phyloP scores from a whole-genome alignment of 2,797 vertebrate species.

The Enteromius unitaeniatus region DNA sequence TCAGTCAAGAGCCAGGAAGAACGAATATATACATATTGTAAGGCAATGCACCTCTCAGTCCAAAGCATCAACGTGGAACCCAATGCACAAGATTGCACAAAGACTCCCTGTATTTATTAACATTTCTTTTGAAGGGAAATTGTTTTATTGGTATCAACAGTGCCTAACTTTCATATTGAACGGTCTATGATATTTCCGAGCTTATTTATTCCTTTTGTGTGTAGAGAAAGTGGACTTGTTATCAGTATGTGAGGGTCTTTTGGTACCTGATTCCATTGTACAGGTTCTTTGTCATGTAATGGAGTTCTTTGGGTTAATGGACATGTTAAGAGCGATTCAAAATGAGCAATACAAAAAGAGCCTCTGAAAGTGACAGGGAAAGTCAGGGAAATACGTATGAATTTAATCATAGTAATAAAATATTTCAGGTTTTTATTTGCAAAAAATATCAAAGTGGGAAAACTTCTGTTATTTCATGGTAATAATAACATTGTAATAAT shows the following conservation, averaged over 20 bases:
- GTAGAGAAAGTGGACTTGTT: constrained; percentile 61
- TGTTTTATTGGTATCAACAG: not conserved
- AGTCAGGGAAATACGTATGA: constrained; percentile 12
- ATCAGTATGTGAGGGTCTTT: constrained; percentile 52
- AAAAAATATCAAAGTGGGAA: not conserved
- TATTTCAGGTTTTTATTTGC: not conserved
- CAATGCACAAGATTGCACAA: constrained; percentile 19
- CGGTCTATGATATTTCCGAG: constrained; percentile 33
- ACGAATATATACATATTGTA: not conserved
- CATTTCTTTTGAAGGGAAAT: constrained; percentile 16
- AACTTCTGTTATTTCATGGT: not conserved
- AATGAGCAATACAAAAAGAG: not conserved
- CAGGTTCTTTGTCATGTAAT: constrained; percentile 43
- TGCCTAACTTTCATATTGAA: constrained; percentile 26
- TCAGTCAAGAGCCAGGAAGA: not conserved
- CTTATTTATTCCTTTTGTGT: constrained; percentile 52
- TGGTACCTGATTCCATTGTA: constrained; percentile 50
- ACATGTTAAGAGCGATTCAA: not conserved
- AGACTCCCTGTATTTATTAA: constrained; percentile 31
- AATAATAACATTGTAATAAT: not conserved
- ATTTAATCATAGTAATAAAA: not conserved
- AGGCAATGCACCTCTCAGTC: not conserved
- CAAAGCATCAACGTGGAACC: not conserved
- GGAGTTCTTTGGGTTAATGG: not conserved
- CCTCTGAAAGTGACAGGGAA: not conserved